Evolutionary conservation across 2,797 vertebrate genomes (phyloP).

Genomic region (Anguilla pacifica): DNA sequence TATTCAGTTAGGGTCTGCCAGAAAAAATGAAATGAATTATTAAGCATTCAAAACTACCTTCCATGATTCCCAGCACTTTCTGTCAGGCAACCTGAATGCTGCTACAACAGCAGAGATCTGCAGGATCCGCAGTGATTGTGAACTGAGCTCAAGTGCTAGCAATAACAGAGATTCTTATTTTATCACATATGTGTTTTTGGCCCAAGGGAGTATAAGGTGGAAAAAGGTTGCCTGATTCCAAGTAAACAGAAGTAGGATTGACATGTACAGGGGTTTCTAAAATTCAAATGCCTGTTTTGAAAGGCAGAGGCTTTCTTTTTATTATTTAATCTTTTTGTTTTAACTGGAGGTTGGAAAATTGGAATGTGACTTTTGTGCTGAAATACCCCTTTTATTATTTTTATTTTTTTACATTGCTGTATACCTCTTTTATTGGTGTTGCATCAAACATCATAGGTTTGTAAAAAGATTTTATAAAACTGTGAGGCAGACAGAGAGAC

Average conservation of each 20-base stretch:
- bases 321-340: conserved; percentile 3
- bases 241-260: conserved; percentile 65
- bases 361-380: background rate
- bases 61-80: conserved; percentile 12
- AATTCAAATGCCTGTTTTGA: conserved; percentile 51
- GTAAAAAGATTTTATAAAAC: background rate
- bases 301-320: conserved; percentile 31
- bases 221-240: conserved; percentile 58
- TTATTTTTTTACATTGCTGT: background rate
- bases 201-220: background rate
- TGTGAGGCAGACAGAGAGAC: too few relatives aligned
- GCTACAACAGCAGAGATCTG: background rate
- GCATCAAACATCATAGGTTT: background rate
- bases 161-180: background rate
- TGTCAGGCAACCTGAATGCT: background rate
- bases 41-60: conserved; percentile 10
- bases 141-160: background rate
- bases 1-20: conserved; percentile 66
- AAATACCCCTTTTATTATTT: background rate
- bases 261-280: conserved; percentile 64
- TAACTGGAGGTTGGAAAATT: background rate
- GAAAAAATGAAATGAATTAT: conserved; percentile 25
- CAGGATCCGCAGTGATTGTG: background rate
- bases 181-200: background rate
- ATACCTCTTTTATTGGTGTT: background rate